Evolutionary conservation across 2,888 invertebrate genomes (phyloP).

Genomic region (Arge pagana): DNA sequence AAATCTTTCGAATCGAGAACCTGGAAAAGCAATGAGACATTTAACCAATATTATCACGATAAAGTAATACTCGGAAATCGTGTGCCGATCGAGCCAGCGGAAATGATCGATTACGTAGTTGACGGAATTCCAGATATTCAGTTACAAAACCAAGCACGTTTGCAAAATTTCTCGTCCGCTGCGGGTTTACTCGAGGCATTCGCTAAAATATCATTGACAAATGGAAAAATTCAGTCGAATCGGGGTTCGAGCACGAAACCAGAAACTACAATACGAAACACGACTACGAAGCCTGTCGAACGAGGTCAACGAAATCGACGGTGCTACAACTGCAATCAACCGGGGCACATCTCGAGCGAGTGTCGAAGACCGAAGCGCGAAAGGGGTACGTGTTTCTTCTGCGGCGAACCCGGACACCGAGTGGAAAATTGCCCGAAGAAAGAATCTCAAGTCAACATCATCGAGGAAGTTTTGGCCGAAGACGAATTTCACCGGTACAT

Average conservation of each 20-base stretch:
- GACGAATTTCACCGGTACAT: not conserved
- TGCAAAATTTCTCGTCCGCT: constrained; percentile 26
- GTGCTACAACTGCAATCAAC: no score
- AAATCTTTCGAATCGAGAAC: constrained; percentile 23
- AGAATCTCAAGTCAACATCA: not conserved
- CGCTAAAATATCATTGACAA: no score
- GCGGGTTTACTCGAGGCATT: no score
- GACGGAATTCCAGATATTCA: constrained; percentile 28
- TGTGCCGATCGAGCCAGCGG: constrained; percentile 24
- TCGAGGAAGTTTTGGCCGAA: not conserved
- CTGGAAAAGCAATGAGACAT: constrained; percentile 24
- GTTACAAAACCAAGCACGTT: constrained; percentile 26
- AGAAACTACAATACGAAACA: not conserved
- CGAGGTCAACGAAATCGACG: no score
- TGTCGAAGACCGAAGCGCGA: not conserved
- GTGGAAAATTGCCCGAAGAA: not conserved
- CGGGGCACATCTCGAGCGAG: no score
- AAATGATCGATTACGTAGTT: constrained; percentile 28
- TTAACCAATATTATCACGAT: constrained; percentile 28
- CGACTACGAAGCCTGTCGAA: not conserved
- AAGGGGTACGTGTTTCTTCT: not conserved
- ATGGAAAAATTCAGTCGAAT: no score
- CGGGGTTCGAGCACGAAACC: no score
- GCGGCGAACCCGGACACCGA: not conserved
- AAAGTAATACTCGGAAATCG: constrained; percentile 28